Conservation (phyloP, 2,888 invertebrate species). For the Melanchra persicariae region DNA sequence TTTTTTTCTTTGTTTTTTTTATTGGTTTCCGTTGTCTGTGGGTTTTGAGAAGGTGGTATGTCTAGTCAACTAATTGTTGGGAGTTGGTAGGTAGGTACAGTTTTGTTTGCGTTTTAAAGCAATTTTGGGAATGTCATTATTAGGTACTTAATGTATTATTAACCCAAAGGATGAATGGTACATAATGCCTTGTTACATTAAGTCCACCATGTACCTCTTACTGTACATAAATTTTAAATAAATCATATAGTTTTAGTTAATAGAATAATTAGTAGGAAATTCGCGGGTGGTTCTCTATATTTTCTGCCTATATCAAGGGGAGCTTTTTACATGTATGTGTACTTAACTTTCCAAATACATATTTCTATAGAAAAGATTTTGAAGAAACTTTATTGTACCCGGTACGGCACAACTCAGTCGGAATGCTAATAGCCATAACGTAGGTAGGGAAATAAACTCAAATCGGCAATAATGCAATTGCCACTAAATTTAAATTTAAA, state of each 20-base stretch:
- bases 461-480: background rate
- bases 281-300: background rate
- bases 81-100: too few relatives aligned
- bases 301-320: rapidly evolving
- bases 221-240: too few relatives aligned
- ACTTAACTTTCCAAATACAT: too few relatives aligned
- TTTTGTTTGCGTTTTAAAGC: background rate
- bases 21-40: constrained; percentile 26
- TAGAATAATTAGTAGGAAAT: background rate
- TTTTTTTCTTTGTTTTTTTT: constrained; percentile 35
- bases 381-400: background rate
- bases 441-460: background rate
- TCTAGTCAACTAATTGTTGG: background rate
- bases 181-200: too few relatives aligned
- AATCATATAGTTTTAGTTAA: too few relatives aligned
- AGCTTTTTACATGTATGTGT: too few relatives aligned
- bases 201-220: too few relatives aligned
- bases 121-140: too few relatives aligned
- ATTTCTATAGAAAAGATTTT: background rate
- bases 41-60: background rate
- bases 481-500: constrained; percentile 10
- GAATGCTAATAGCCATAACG: background rate
- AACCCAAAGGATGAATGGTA: too few relatives aligned
- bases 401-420: too few relatives aligned
- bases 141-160: too few relatives aligned